Percentiles rank a stretch among this genome's conserved stretches.
These are phyloP conservation scores for Delphinapterus leucas DNA, from an alignment of 2,113 vertebrate genomes.

Conservation along the genomic window DNA sequence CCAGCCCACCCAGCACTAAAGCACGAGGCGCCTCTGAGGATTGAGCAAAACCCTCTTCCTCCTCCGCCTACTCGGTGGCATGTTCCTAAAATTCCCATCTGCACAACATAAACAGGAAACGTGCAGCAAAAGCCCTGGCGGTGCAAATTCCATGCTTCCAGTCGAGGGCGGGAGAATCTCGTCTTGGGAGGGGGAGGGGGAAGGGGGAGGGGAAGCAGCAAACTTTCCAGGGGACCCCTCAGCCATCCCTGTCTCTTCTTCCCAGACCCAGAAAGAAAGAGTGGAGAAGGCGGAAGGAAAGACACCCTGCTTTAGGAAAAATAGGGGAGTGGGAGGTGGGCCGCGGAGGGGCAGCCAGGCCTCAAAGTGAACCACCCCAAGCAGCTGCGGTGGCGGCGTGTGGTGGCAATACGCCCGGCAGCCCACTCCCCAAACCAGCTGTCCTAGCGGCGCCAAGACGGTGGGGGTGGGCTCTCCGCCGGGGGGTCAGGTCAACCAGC, in stretches of 20 bases:
- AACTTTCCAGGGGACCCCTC: slow-evolving; percentile 40
- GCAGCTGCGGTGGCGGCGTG: neutral
- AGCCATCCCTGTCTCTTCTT: neutral
- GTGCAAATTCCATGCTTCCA: slow-evolving; percentile 70
- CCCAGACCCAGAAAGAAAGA: neutral
- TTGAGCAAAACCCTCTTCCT: slow-evolving; percentile 52
- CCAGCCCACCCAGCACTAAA: slow-evolving; percentile 17
- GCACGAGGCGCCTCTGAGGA: neutral
- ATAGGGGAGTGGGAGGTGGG: neutral
- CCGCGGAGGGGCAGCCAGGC: neutral
- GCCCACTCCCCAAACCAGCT: neutral
- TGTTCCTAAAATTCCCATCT: slow-evolving; percentile 70
- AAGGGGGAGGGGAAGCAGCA: neutral
- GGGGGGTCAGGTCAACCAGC: rapidly evolving
- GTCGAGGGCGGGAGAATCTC: slow-evolving; percentile 62
- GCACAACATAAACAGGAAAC: slow-evolving; percentile 78
- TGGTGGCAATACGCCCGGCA: neutral
- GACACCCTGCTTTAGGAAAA: neutral
- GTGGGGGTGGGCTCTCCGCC: neutral
- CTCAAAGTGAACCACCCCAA: neutral
- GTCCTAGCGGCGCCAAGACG: rapidly evolving
- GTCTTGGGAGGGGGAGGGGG: neutral
- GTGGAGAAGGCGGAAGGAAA: neutral
- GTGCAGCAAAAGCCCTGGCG: slow-evolving; percentile 69
- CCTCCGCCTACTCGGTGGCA: slow-evolving; percentile 46